phyloP scores from a whole-genome alignment of 2,888 invertebrate genomes.

The Timema cristinae region DNA sequence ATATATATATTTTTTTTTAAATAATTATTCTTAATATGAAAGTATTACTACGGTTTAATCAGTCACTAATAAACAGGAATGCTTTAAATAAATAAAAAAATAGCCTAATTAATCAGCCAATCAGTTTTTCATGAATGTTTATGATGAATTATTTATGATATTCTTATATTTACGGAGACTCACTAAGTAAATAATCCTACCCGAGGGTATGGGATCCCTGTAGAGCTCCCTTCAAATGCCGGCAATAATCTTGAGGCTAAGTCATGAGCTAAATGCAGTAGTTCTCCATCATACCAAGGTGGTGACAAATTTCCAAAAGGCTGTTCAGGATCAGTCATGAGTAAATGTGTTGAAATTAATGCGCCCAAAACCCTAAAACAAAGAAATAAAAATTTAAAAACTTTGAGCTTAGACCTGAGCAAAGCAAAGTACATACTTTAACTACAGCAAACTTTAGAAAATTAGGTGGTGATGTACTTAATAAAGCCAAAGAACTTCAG shows the following conservation, averaged over 20 bases:
- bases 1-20: too few species aligned
- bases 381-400: too few species aligned
- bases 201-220: slow-evolving; percentile 54
- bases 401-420: too few species aligned
- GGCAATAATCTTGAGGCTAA: slow-evolving; percentile 54
- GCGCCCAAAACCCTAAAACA: slow-evolving; percentile 51
- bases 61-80: too few species aligned
- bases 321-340: slow-evolving; percentile 52
- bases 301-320: slow-evolving; percentile 51
- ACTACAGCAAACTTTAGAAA: too few species aligned
- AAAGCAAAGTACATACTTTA: too few species aligned
- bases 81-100: too few species aligned
- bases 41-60: too few species aligned
- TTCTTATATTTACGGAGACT: not conserved
- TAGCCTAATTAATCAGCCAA: too few species aligned
- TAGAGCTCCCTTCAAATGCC: slow-evolving; percentile 56
- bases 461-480: too few species aligned
- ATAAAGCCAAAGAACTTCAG: too few species aligned
- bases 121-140: not conserved
- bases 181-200: slow-evolving; percentile 33
- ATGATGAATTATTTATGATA: not conserved
- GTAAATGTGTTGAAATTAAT: slow-evolving; percentile 57
- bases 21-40: too few species aligned
- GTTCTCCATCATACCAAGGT: slow-evolving; percentile 51
- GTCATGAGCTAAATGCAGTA: slow-evolving; percentile 57